These are phyloP conservation scores for Dasyprocta punctata DNA, from an alignment of 2,113 vertebrate species.

Conservation along the genomic window DNA sequence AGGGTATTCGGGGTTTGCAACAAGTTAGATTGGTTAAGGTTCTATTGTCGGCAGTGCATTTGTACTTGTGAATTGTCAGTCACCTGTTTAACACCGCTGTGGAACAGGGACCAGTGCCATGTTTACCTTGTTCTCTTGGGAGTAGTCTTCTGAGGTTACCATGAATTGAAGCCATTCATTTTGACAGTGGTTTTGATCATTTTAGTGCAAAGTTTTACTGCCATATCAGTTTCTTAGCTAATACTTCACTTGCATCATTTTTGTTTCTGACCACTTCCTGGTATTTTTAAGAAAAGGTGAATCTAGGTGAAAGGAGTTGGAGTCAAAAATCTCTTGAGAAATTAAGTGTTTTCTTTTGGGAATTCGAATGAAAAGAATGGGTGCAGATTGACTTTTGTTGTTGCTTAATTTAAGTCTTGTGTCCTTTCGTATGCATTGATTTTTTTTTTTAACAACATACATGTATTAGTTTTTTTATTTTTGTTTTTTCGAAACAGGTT, in stretches of 20 bases:
- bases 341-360: not conserved
- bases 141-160: not conserved
- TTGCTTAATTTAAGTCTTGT: not conserved
- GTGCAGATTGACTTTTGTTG: not conserved
- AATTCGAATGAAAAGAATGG: not conserved
- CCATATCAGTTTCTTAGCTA: constrained; percentile 4
- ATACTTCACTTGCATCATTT: not conserved
- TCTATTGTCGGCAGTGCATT: not conserved
- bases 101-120: not conserved
- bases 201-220: not conserved
- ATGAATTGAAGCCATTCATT: not conserved
- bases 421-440: not conserved
- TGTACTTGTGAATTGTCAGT: not conserved
- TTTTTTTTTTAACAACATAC: not conserved
- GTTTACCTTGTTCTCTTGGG: not conserved
- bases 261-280: not conserved
- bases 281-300: constrained; percentile 38
- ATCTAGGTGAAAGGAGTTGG: not conserved
- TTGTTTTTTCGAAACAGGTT: too few species aligned
- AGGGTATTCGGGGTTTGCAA: not conserved
- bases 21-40: not conserved
- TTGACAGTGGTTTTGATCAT: not conserved
- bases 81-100: not conserved
- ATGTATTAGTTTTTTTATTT: not conserved
- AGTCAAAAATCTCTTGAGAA: not conserved